Conservation (phyloP, 2,113 vertebrate genomes). For the Piaya cayana region DNA sequence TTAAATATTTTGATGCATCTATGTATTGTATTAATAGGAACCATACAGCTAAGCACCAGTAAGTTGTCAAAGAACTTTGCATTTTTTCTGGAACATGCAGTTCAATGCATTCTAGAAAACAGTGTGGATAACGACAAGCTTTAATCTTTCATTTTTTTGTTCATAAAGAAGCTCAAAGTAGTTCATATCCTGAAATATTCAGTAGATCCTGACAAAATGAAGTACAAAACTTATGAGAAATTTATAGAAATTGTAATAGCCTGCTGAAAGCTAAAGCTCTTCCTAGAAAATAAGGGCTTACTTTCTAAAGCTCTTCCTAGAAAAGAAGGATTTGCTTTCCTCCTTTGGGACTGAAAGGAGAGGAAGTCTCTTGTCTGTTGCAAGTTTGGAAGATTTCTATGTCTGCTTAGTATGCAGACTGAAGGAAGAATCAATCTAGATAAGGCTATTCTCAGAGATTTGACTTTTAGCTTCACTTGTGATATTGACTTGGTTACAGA, state of each 20-base stretch:
- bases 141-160: background rate
- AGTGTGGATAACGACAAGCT: background rate
- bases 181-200: conserved; percentile 19
- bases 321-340: background rate
- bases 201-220: background rate
- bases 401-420: conserved; percentile 12
- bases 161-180: background rate
- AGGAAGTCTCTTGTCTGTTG: background rate
- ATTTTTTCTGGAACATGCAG: background rate
- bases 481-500: conserved; percentile 14
- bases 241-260: background rate
- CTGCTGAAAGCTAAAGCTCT: background rate
- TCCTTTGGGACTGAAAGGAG: background rate
- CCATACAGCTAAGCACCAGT: background rate
- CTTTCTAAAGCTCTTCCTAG: background rate
- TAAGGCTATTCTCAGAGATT: background rate
- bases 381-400: background rate
- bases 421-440: background rate
- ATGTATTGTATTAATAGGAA: background rate
- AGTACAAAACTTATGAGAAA: background rate
- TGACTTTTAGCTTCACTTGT: conserved; percentile 36
- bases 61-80: background rate
- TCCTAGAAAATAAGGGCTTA: background rate
- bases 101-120: background rate
- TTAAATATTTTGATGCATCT: background rate